Conservation (phyloP, 2,797 vertebrate species). For the Craterocephalus amniculus region DNA sequence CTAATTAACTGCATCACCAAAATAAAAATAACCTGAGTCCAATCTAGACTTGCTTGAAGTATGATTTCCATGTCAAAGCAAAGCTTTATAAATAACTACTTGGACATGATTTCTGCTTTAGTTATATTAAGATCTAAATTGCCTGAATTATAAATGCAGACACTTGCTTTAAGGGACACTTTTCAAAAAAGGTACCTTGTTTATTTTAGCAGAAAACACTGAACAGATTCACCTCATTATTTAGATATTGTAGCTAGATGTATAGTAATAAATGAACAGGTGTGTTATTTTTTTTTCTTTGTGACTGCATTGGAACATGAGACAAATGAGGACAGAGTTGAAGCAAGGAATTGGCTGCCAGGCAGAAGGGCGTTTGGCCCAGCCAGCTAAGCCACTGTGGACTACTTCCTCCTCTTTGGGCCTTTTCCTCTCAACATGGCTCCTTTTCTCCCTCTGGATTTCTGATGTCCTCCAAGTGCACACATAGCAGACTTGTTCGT, state of each 20-base stretch:
- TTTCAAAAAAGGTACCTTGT: slow-evolving; percentile 11
- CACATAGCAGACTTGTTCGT: slow-evolving; percentile 73
- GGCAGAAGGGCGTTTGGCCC: slow-evolving; percentile 68
- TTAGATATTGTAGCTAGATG: slow-evolving; percentile 34
- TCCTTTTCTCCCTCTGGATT: slow-evolving; percentile 65
- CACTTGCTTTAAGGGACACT: slow-evolving; percentile 9
- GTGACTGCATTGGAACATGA: slow-evolving; percentile 41
- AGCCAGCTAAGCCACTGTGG: slow-evolving; percentile 61
- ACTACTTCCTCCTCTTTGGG: slow-evolving; percentile 57
- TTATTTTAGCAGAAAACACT: slow-evolving; percentile 37
- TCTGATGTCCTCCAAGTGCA: slow-evolving; percentile 71
- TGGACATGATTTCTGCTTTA: neutral
- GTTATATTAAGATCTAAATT: slow-evolving; percentile 3
- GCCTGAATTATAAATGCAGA: slow-evolving; percentile 1
- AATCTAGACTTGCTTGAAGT: neutral
- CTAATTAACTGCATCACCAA: neutral
- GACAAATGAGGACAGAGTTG: slow-evolving; percentile 60
- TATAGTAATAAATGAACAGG: slow-evolving; percentile 37
- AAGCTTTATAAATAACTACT: neutral
- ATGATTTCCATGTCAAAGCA: neutral
- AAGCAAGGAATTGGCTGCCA: slow-evolving; percentile 35
- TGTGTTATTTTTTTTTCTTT: slow-evolving; percentile 52
- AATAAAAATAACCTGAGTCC: neutral
- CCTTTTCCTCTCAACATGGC: slow-evolving; percentile 54
- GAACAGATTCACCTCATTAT: slow-evolving; percentile 50